These are phyloP conservation scores for Athetis lepigone DNA, from an alignment of 2,888 invertebrate genomes.

Conservation along the genomic window DNA sequence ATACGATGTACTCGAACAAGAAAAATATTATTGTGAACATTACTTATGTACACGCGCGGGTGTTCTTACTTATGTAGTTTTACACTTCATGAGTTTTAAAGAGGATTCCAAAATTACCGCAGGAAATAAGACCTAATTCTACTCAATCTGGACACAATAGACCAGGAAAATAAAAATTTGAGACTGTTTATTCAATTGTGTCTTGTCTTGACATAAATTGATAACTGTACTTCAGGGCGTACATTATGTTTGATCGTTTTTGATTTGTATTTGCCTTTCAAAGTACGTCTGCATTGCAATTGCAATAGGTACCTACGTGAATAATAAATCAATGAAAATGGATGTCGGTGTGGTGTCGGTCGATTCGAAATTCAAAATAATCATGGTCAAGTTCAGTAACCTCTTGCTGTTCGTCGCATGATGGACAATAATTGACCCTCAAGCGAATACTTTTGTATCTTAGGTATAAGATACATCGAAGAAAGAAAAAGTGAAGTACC, in stretches of 20 bases:
- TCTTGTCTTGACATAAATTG: constrained; percentile 58
- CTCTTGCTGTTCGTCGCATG: constrained; percentile 69
- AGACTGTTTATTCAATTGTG: constrained; percentile 50
- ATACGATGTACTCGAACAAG: constrained; percentile 48
- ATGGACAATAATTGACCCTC: constrained; percentile 75
- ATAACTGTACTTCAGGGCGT: constrained; percentile 51
- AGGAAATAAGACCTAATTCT: constrained; percentile 42
- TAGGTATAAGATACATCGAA: constrained; percentile 7
- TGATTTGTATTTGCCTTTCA: constrained; percentile 68
- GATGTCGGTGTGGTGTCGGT: constrained; percentile 67
- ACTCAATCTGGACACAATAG: constrained; percentile 43
- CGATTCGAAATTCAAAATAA: constrained; percentile 70
- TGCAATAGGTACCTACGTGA: too few relatives aligned
- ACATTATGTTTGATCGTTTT: constrained; percentile 58
- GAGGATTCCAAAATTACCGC: constrained; percentile 7
- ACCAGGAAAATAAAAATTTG: constrained; percentile 19
- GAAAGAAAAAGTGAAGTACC: constrained; percentile 38
- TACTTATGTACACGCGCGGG: constrained; percentile 11
- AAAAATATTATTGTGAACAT: constrained; percentile 53
- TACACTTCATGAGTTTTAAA: not conserved
- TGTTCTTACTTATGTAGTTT: constrained; percentile 18
- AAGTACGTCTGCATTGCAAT: constrained; percentile 71
- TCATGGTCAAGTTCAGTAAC: constrained; percentile 81
- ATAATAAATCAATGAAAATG: constrained; percentile 83
- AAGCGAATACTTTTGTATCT: constrained; percentile 19